phyloP scores from a whole-genome alignment of 2,888 invertebrate species.

The Clunio marinus region DNA sequence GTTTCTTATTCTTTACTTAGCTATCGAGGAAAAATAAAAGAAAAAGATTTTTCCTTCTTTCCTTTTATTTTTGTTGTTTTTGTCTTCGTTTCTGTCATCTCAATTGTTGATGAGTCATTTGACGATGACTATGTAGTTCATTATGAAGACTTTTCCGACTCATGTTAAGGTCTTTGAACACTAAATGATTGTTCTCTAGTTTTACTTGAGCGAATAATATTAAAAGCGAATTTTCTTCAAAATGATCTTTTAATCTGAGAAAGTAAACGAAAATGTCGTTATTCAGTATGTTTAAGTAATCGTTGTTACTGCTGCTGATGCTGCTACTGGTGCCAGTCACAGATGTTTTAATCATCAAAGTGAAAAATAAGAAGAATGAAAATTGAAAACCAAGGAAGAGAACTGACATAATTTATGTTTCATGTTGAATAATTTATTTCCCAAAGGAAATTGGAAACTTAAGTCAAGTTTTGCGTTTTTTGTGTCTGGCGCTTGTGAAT shows the following conservation, averaged over 20 bases:
- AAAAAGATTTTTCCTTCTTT: not conserved
- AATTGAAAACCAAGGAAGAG: not conserved
- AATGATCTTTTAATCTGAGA: not conserved
- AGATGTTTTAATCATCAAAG: constrained; percentile 7
- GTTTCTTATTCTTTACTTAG: not conserved
- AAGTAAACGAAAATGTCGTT: not conserved
- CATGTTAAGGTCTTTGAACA: not conserved
- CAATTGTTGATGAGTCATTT: not conserved
- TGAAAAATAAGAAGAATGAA: not conserved
- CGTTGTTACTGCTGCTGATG: too few relatives aligned
- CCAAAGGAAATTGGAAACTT: too few relatives aligned
- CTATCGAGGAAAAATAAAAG: not conserved
- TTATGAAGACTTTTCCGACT: too few relatives aligned
- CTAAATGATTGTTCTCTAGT: constrained; percentile 1
- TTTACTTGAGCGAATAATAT: too few relatives aligned
- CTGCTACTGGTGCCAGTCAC: not conserved
- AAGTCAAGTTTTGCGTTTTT: too few relatives aligned
- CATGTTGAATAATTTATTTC: not conserved
- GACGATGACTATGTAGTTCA: too few relatives aligned
- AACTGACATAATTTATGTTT: not conserved
- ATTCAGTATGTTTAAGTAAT: too few relatives aligned
- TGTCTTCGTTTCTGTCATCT: too few relatives aligned
- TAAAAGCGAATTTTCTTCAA: too few relatives aligned
- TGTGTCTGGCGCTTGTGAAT: not conserved
- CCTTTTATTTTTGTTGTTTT: too few relatives aligned